Conservation (phyloP, 2,888 invertebrate species). For the Brassicogethes aeneus region DNA sequence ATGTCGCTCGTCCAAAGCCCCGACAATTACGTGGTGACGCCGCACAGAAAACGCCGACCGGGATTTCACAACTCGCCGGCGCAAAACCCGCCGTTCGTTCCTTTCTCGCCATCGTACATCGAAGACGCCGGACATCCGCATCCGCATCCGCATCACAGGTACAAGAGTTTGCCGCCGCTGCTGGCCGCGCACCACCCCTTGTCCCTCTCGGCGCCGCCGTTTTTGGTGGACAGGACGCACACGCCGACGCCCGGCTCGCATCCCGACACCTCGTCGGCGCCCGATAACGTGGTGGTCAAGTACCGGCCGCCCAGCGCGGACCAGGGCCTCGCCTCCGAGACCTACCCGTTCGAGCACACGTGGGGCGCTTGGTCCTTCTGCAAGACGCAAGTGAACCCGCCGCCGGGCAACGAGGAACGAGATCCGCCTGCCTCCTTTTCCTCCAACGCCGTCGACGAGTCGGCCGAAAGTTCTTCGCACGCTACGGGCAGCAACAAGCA, state of each 20-base stretch:
- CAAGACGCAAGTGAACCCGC: conserved; percentile 53
- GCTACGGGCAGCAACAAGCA: conserved; percentile 35
- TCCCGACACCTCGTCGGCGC: conserved; percentile 41
- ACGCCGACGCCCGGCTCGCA: conserved; percentile 48
- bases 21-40: conserved; percentile 76
- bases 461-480: conserved; percentile 40
- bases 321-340: conserved; percentile 45
- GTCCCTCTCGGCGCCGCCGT: conserved; percentile 68
- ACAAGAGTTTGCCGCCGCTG: conserved; percentile 47
- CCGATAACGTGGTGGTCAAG: conserved; percentile 48
- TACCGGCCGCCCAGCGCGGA: conserved; percentile 65
- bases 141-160: conserved; percentile 51
- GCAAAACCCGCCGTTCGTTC: conserved; percentile 80
- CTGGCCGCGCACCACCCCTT: conserved; percentile 58
- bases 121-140: conserved; percentile 59
- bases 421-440: conserved; percentile 33
- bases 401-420: conserved; percentile 27
- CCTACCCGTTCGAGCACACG: conserved; percentile 43
- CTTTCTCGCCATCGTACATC: conserved; percentile 67
- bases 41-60: conserved; percentile 76
- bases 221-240: conserved; percentile 51
- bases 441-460: conserved; percentile 24
- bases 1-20: conserved; percentile 65
- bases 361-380: conserved; percentile 60
- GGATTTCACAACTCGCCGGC: conserved; percentile 83